phyloP scores from a whole-genome alignment of 1,140 invertebrate species.

The Calliopsis andreniformis region DNA sequence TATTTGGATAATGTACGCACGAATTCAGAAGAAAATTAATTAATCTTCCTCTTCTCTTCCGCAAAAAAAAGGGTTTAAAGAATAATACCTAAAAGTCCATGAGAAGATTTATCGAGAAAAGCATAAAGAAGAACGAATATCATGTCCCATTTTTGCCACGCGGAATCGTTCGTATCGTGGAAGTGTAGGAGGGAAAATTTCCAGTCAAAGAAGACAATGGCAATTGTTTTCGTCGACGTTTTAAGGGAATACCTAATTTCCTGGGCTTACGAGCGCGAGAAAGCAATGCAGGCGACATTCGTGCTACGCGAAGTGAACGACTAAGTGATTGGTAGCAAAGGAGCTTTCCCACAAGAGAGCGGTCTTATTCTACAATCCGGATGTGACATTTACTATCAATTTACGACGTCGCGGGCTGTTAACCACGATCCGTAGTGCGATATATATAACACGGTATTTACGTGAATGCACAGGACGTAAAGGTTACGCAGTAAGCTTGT shows the following conservation, averaged over 20 bases:
- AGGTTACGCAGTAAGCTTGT: constrained; percentile 19
- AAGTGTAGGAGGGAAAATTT: background rate
- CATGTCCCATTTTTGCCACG: too few species aligned
- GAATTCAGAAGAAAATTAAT: background rate
- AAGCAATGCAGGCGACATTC: constrained; percentile 46
- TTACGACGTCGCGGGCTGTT: constrained; percentile 75
- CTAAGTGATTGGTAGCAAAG: constrained; percentile 56
- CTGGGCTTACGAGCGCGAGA: constrained; percentile 39
- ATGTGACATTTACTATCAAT: constrained; percentile 79
- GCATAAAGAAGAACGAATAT: too few species aligned
- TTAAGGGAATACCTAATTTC: constrained; percentile 38
- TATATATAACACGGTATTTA: constrained; percentile 17
- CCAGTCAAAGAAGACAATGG: background rate
- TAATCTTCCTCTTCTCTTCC: too few species aligned
- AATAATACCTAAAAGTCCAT: too few species aligned
- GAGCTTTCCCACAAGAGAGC: constrained; percentile 60
- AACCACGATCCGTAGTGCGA: constrained; percentile 64
- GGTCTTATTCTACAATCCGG: constrained; percentile 73
- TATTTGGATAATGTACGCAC: background rate
- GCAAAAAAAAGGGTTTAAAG: too few species aligned
- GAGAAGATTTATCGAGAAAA: too few species aligned
- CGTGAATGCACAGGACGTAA: constrained; percentile 6
- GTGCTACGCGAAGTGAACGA: constrained; percentile 29
- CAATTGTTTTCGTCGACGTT: constrained; percentile 21
- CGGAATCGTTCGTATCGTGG: background rate